phyloP scores from a whole-genome alignment of 2,888 invertebrate genomes.

The Desoria tigrina region DNA sequence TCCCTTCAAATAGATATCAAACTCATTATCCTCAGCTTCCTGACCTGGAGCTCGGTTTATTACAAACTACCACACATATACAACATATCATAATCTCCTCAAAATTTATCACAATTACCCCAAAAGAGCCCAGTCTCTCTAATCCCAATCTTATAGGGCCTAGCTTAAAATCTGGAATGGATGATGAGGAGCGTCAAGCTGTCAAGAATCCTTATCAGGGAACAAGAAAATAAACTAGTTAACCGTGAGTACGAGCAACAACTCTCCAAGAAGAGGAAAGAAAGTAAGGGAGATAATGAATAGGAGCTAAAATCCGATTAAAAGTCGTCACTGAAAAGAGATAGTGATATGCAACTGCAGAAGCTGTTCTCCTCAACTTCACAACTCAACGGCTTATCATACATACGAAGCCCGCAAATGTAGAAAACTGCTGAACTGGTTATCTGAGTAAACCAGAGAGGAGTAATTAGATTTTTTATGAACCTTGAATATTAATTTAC shows the following conservation, averaged over 20 bases:
- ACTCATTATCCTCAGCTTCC: background rate
- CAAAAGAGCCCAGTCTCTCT: too few relatives aligned
- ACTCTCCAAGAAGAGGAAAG: slow-evolving; percentile 5
- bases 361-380: slow-evolving; percentile 19
- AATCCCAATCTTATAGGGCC: too few relatives aligned
- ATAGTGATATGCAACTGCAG: slow-evolving; percentile 13
- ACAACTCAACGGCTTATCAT: slow-evolving; percentile 26
- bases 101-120: too few relatives aligned
- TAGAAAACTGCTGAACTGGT: slow-evolving; percentile 18
- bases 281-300: slow-evolving; percentile 18
- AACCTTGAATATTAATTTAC: slow-evolving; percentile 42
- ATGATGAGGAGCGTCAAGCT: background rate
- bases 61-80: too few relatives aligned
- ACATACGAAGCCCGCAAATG: background rate
- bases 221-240: too few relatives aligned
- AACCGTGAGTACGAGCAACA: background rate
- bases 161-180: too few relatives aligned
- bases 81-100: too few relatives aligned
- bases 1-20: background rate
- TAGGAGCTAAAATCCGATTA: slow-evolving; percentile 18
- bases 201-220: background rate
- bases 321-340: slow-evolving; percentile 4
- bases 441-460: slow-evolving; percentile 16
- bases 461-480: slow-evolving; percentile 44
- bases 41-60: too few relatives aligned